Conservation (phyloP, 1,140 invertebrate species). For the Callitettix versicolor region DNA sequence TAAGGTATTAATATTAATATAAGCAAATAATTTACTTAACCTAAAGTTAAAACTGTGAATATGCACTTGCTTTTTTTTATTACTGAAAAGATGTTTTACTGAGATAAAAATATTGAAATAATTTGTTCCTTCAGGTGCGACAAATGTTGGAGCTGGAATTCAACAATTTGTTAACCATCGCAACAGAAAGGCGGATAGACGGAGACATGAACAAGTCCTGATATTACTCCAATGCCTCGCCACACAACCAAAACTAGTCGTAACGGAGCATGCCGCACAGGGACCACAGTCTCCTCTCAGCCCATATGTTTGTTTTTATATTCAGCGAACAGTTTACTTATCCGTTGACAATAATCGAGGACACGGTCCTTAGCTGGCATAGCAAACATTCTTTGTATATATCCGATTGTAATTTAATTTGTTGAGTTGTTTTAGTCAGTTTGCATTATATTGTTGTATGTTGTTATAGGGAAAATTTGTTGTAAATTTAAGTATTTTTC, state of each 20-base stretch:
- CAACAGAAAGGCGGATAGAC: slow-evolving; percentile 67
- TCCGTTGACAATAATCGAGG: not conserved
- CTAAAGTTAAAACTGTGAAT: no score
- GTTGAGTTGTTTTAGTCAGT: slow-evolving; percentile 1
- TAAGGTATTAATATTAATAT: no score
- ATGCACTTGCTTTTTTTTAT: no score
- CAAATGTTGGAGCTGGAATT: slow-evolving; percentile 87
- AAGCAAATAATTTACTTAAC: no score
- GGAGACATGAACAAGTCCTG: slow-evolving; percentile 43
- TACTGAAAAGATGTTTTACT: no score
- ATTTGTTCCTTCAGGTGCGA: slow-evolving; percentile 55
- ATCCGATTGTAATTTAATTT: not conserved
- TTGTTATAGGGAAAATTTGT: not conserved
- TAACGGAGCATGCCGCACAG: no score
- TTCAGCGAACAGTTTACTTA: not conserved
- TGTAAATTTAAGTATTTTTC: no score
- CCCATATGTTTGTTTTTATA: not conserved
- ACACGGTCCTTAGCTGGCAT: not conserved
- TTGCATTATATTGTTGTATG: not conserved
- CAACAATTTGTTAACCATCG: slow-evolving; percentile 69
- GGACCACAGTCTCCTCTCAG: slow-evolving; percentile 1
- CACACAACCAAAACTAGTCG: slow-evolving; percentile 1
- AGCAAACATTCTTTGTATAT: not conserved
- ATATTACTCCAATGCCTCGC: slow-evolving; percentile 27
- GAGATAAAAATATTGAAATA: no score